A percentile compares a stretch with the other conserved stretches of the same genome.
phyloP scores from a whole-genome alignment of 2,888 invertebrate genomes.

The Mythimna pallens region DNA sequence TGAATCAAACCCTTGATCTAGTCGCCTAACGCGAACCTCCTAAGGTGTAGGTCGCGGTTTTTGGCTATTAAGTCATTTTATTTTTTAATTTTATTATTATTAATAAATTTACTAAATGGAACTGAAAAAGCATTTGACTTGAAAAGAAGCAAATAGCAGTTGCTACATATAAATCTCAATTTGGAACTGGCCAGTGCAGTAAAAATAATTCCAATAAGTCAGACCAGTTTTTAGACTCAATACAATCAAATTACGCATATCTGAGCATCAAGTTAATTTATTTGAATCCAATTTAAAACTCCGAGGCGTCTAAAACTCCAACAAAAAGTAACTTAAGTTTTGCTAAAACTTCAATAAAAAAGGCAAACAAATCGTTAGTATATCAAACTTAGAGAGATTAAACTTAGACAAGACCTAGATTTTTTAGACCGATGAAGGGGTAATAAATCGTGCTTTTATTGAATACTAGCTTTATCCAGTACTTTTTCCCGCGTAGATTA shows the following conservation, averaged over 20 bases:
- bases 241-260: not conserved
- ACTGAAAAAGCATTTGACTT: not conserved
- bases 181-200: not conserved
- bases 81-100: no score
- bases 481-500: no score
- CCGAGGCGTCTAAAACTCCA: not conserved
- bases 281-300: not conserved
- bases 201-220: no score
- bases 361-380: not conserved
- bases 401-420: not conserved
- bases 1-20: no score
- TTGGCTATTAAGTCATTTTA: no score
- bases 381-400: not conserved
- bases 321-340: not conserved
- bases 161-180: not conserved
- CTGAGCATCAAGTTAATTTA: constrained; percentile 12
- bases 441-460: no score
- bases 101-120: not conserved
- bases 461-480: no score
- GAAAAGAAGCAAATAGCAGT: not conserved
- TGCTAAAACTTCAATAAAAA: not conserved
- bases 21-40: no score
- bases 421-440: not conserved
- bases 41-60: no score
- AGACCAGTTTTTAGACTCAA: not conserved